Evolutionary conservation across 2,113 vertebrate genomes (phyloP).

Genomic region (Cryptomyrus ogoouensis): DNA sequence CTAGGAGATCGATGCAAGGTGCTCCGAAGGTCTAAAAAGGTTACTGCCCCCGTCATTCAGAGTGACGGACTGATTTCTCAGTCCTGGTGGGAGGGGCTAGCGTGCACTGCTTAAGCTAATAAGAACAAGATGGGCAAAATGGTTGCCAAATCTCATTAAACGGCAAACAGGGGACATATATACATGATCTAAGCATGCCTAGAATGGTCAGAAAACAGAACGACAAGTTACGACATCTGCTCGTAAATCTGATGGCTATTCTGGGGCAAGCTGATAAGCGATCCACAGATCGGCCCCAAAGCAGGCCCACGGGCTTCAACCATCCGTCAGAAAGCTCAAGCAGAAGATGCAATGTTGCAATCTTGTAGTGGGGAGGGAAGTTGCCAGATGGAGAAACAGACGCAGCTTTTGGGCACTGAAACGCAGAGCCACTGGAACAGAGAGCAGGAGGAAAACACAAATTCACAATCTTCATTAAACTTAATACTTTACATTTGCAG

Average conservation of each 20-base stretch:
- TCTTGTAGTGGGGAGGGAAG: neutral
- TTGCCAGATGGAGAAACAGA: constrained; percentile 19
- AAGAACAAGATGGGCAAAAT: neutral
- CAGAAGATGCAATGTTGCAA: neutral
- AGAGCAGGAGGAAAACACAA: neutral
- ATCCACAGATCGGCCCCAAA: neutral
- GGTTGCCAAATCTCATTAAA: neutral
- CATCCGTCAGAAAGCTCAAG: neutral
- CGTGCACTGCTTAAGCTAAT: neutral
- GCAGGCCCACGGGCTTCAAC: neutral
- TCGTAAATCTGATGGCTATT: neutral
- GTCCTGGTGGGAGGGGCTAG: neutral
- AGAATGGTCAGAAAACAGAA: neutral
- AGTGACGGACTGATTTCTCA: neutral
- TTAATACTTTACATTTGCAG: neutral
- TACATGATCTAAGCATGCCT: neutral
- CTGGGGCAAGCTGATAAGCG: neutral
- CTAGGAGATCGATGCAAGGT: neutral
- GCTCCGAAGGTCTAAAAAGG: neutral
- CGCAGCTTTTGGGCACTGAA: neutral
- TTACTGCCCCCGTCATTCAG: neutral
- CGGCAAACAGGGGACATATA: neutral
- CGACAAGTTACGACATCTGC: neutral
- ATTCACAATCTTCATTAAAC: neutral
- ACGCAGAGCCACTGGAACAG: neutral